Base-by-base conservation (phyloP, 2,888 invertebrate species). In the Lysandra coridon region DNA sequence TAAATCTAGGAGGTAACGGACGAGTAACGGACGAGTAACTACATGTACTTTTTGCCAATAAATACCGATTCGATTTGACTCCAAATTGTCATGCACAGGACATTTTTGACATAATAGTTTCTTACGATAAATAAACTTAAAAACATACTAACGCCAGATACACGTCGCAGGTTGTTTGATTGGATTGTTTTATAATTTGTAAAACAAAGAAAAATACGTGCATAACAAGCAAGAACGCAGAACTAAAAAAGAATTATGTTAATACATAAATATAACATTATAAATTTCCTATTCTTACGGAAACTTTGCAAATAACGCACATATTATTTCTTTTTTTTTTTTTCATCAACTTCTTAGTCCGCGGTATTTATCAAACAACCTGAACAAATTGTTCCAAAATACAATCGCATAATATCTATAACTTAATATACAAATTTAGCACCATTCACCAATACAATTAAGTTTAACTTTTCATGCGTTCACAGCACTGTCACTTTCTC, bases 11-110 rank as follows among this genome's bases (percentile, higher is more conserved):
- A 80, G 80, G 79, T 74, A 75, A 79, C 82, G 88, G 88, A 89
- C 88, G 91, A 88, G 79, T 74, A 75, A 79, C 82, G 88, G 88
- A 89, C 88, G 91, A 88, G 90, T 91, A 91, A 92, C 91, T 90
- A 91, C 91, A 90, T 88, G 88, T 86, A 85, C 83, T 80, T 78
- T 69, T 62, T 73, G 73, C 37, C 79, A 74, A 79, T 30, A 75
- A 74, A 79, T 57, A 76, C 17, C 69, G 17, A 40, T 78, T 44
- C 23, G 33, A 69, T 40, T 73, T 40, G 12, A 14, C 30, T 30
- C 69, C 79, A 73, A 57, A 75, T 53, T 12, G 10, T 49, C 73
- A 80, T n/a, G 69, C 78, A 44, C 77, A 12, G 73, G 17, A 78
- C 44, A 64, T 64, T 30, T 64, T 64, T 12, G 33, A 30, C 64